Evolutionary conservation across 2,113 vertebrate genomes (phyloP).

Genomic region (Eulacestoma nigropectus): DNA sequence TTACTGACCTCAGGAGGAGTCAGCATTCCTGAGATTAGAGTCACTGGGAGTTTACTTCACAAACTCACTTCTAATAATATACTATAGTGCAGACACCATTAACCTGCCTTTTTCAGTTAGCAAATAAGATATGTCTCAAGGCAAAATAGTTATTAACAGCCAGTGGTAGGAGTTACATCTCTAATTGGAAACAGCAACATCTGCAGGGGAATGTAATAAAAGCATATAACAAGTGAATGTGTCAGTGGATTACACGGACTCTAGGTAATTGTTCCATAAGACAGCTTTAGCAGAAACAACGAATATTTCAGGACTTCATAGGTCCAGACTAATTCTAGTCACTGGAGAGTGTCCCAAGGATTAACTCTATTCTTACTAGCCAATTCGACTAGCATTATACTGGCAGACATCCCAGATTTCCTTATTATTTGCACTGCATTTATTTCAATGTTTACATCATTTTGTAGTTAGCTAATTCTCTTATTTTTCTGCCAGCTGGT

Average conservation of each 20-base stretch:
- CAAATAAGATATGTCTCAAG: conserved; percentile 71
- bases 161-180: conserved; percentile 62
- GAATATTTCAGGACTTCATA: background rate
- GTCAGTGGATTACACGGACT: conserved; percentile 20
- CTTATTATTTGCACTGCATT: conserved; percentile 15
- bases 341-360: background rate
- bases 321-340: background rate
- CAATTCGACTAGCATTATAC: background rate
- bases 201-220: conserved; percentile 63
- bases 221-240: conserved; percentile 22
- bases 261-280: conserved; percentile 6
- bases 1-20: conserved; percentile 86
- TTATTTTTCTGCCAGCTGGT: background rate
- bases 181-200: conserved; percentile 80
- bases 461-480: conserved; percentile 1
- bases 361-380: conserved; percentile 11
- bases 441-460: conserved; percentile 12
- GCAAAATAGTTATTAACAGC: conserved; percentile 77
- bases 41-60: conserved; percentile 81
- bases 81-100: conserved; percentile 73
- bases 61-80: conserved; percentile 81
- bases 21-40: conserved; percentile 86
- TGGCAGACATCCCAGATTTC: conserved; percentile 24
- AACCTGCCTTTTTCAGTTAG: conserved; percentile 79
- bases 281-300: conserved; percentile 13